Base-by-base conservation (phyloP, 2,113 vertebrate genomes). In the Scatophagus argus region DNA sequence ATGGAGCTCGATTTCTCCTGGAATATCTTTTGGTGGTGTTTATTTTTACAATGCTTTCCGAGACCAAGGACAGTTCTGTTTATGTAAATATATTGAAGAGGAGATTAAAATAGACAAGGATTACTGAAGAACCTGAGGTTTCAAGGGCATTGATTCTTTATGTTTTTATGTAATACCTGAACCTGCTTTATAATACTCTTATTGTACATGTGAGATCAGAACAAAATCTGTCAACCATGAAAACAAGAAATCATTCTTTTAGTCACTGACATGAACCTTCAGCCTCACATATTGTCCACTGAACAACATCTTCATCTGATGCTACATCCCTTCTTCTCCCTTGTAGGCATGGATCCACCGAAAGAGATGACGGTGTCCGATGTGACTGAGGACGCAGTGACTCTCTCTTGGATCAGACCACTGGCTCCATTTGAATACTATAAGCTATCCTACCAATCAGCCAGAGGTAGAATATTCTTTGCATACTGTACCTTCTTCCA, bases 361-460 rank as follows among this genome's bases (percentile, higher is more conserved):
- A 96, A 92, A 88, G 96, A 97, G 63, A 87, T 99, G 85, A 93
- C 91, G 0, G 94, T 97, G 70, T 94, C 95, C 6, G 97, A 96
- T 0, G 87, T 99, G 76, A 97, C 96, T 0, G 96, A 98, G 81
- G 95, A 97, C 65, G 94, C 96, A 0, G 91, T 98, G 79, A 92
- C 79, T 0, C 54, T 99, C 66, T 96, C 94, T 63, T 99, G 98
- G 98, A 94, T 91, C 59, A 93, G 93, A 81, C 98, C 98, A 0
- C 65, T 95, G 0, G 94, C 97, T 65, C 56, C 92, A 19, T 97
- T 99, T 1, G 96, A 98, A 83, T 96, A 98, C 88, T 99, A 99
- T 13, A 96, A 96, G 73, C 94, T 99, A 67, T 96, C 96, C 3
- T 98, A 97, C 85, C 95, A 95, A 38, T 95, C 96, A 3, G 93